Evolutionary conservation across 1,140 invertebrate genomes (phyloP).

Genomic region (Cydia pomonella): DNA sequence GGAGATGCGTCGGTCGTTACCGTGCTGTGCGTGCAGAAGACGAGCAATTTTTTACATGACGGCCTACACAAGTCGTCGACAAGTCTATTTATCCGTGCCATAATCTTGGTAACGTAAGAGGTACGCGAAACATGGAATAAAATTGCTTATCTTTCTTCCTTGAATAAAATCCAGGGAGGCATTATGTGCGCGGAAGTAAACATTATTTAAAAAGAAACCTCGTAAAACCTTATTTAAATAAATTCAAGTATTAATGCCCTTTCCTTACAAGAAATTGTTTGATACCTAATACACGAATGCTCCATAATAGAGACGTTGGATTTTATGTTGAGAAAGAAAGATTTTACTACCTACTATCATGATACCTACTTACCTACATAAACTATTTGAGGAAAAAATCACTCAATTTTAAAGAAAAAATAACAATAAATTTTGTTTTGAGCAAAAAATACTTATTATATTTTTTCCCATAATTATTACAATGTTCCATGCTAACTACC

Average conservation of each 20-base stretch:
- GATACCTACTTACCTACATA: no score
- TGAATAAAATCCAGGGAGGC: not conserved
- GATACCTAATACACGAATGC: no score
- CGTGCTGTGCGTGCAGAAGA: slow-evolving; percentile 25
- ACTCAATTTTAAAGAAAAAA: no score
- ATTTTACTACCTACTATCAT: no score
- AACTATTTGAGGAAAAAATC: no score
- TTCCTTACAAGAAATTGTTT: not conserved
- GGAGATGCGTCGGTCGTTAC: slow-evolving; percentile 31
- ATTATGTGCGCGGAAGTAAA: not conserved
- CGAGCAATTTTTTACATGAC: slow-evolving; percentile 28
- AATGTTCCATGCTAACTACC: no score
- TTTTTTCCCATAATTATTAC: no score
- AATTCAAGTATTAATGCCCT: not conserved
- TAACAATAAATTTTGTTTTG: no score
- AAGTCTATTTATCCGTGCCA: slow-evolving; percentile 28
- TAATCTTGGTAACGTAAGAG: slow-evolving; percentile 18
- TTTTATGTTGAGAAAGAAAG: no score
- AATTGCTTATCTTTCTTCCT: slow-evolving; percentile 21
- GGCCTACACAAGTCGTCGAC: slow-evolving; percentile 25
- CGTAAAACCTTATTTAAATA: no score
- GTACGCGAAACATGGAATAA: not conserved
- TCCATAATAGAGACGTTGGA: no score
- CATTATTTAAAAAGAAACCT: not conserved
- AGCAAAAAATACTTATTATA: no score